These are phyloP conservation scores for Protaetia brevitarsis DNA, from an alignment of 1,140 invertebrate species.

Conservation along the genomic window DNA sequence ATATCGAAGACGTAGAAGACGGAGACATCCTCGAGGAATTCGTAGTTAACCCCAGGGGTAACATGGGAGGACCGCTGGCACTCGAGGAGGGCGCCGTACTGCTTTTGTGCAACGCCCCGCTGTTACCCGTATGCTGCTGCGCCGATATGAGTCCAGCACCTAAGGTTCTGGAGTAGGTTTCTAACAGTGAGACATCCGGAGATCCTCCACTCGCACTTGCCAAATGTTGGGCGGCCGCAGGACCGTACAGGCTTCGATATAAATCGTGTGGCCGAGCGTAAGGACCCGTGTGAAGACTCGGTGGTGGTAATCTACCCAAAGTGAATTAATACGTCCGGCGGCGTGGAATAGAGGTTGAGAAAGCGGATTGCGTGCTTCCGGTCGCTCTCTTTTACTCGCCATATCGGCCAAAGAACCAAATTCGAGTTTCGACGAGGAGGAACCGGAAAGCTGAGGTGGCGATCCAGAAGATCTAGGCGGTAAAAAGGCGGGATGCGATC, in stretches of 20 bases:
- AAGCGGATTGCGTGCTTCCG: constrained; percentile 45
- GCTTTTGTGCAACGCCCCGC: constrained; percentile 35
- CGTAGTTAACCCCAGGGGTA: constrained; percentile 43
- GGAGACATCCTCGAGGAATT: constrained; percentile 42
- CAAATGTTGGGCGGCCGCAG: constrained; percentile 49
- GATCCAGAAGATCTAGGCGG: constrained; percentile 55
- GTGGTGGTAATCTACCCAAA: constrained; percentile 49
- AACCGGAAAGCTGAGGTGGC: constrained; percentile 54
- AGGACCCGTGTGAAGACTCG: constrained; percentile 55
- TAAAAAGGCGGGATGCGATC: constrained; percentile 55
- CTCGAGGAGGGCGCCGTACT: constrained; percentile 35
- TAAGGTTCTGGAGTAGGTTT: constrained; percentile 61
- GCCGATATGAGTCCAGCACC: constrained; percentile 49
- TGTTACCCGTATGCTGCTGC: constrained; percentile 39
- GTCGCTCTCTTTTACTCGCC: constrained; percentile 72
- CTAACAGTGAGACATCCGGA: constrained; percentile 61
- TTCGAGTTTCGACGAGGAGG: constrained; percentile 69
- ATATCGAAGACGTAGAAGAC: constrained; percentile 40
- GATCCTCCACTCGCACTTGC: constrained; percentile 53
- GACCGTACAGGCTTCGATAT: constrained; percentile 63
- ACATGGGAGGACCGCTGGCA: constrained; percentile 24
- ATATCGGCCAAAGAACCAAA: constrained; percentile 93
- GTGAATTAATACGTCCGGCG: constrained; percentile 48
- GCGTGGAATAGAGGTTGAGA: constrained; percentile 49
- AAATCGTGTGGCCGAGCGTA: constrained; percentile 63